These are phyloP conservation scores for Drosophila sp. DNA, from an alignment of 1,140 invertebrate genomes.

Conservation along the genomic window DNA sequence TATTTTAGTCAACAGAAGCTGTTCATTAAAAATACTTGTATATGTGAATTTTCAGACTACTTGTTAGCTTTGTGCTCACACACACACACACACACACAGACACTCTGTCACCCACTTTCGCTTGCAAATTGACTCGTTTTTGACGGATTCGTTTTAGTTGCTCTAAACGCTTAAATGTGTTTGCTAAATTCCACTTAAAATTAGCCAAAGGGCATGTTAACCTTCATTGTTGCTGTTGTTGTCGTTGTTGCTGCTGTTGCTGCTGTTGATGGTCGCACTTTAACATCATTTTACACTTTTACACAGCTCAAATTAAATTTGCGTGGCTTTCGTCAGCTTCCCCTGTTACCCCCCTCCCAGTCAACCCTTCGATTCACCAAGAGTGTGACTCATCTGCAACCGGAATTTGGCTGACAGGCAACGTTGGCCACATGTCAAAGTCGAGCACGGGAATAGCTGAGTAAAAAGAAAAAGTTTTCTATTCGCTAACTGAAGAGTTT, in stretches of 20 bases:
- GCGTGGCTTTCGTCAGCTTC: conserved; percentile 45
- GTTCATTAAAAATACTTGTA: no score
- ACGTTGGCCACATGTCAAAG: conserved; percentile 70
- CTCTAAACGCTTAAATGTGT: conserved; percentile 38
- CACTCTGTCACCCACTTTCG: conserved; percentile 15
- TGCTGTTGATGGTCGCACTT: conserved; percentile 31
- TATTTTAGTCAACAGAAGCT: no score
- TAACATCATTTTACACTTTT: conserved; percentile 50
- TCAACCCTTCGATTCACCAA: background rate
- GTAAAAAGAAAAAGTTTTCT: conserved; percentile 74
- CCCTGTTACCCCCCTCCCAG: conserved; percentile 22
- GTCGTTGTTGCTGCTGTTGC: background rate
- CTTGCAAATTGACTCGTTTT: conserved; percentile 21
- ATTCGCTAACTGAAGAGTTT: conserved; percentile 52
- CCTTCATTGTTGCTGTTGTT: conserved; percentile 6
- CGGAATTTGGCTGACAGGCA: conserved; percentile 69
- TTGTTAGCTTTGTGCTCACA: background rate
- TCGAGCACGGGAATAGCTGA: conserved; percentile 50
- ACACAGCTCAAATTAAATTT: conserved; percentile 49
- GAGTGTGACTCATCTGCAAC: conserved; percentile 69
- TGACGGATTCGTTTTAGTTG: conserved; percentile 8
- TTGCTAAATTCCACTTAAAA: conserved; percentile 49
- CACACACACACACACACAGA: background rate
- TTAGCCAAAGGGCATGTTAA: conserved; percentile 40
- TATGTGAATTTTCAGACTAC: no score